Conservation (phyloP, 2,113 vertebrate genomes). For the Willisornis vidua region DNA sequence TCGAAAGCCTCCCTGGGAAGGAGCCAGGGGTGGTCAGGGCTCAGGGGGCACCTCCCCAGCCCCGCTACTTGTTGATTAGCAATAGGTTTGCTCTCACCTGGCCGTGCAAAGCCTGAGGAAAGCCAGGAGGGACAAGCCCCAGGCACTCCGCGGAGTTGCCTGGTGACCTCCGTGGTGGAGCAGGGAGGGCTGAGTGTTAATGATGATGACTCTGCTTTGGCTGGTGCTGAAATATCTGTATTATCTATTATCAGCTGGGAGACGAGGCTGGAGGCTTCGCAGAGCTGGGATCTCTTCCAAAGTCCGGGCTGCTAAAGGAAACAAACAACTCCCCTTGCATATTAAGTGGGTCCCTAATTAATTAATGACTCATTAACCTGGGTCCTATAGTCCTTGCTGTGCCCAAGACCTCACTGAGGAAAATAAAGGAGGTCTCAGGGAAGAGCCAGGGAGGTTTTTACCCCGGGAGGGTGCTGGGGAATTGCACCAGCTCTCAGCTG, state of each 20-base stretch:
- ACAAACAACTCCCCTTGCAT: conserved; percentile 45
- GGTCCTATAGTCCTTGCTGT: background rate
- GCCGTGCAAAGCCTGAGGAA: background rate
- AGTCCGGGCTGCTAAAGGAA: conserved; percentile 51
- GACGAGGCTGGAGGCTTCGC: conserved; percentile 53
- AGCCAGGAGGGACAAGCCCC: background rate
- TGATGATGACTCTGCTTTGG: conserved; percentile 63
- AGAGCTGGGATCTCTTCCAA: conserved; percentile 54
- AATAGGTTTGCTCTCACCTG: background rate
- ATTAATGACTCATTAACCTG: conserved; percentile 61
- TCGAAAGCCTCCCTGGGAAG: background rate
- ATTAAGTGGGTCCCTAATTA: conserved; percentile 46
- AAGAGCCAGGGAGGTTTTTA: background rate
- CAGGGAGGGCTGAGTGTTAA: conserved; percentile 32
- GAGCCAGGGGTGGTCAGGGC: background rate
- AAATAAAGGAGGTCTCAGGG: background rate
- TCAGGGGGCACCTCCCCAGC: background rate
- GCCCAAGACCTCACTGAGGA: background rate
- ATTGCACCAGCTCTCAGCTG: background rate
- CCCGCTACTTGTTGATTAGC: conserved; percentile 51
- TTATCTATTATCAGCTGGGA: conserved; percentile 69
- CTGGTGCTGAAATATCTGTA: conserved; percentile 57
- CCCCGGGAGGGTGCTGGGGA: background rate
- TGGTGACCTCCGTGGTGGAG: background rate
- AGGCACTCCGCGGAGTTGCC: background rate